Evolutionary conservation across 2,888 invertebrate species (phyloP).

Genomic region (Hypena proboscidalis): DNA sequence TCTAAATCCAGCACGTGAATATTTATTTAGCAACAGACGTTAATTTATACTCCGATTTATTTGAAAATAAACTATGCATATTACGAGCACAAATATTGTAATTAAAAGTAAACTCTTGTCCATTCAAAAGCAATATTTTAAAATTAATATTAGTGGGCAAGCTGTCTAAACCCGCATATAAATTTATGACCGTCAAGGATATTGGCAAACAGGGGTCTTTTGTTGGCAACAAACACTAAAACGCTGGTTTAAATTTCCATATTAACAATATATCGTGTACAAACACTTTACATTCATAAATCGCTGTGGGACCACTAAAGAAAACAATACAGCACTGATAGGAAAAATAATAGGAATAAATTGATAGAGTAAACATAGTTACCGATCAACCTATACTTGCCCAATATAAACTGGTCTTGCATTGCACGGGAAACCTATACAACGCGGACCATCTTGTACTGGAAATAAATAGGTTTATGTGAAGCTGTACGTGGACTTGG

Average conservation of each 20-base stretch:
- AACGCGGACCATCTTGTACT: too few species aligned
- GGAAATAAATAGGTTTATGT: too few species aligned
- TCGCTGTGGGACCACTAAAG: constrained; percentile 28
- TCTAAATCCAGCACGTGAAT: too few species aligned
- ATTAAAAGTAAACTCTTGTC: not conserved
- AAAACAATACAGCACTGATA: constrained; percentile 44
- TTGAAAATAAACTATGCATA: too few species aligned
- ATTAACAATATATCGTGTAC: constrained; percentile 20
- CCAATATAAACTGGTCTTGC: too few species aligned
- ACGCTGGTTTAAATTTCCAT: constrained; percentile 14
- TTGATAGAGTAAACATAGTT: too few species aligned
- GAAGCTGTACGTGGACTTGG: constrained; percentile 27
- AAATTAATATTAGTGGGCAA: constrained; percentile 6
- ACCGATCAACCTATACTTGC: too few species aligned
- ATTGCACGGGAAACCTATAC: too few species aligned
- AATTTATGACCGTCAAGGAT: constrained; percentile 18
- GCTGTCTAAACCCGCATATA: constrained; percentile 1
- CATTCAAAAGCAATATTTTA: not conserved
- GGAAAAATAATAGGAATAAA: constrained; percentile 46
- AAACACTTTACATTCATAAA: constrained; percentile 24
- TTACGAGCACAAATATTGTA: too few species aligned
- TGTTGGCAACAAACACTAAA: constrained; percentile 13
- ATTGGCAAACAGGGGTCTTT: constrained; percentile 10
- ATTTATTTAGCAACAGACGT: too few species aligned
- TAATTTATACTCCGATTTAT: too few species aligned